Base-by-base conservation (phyloP, 2,888 invertebrate genomes). In the Drosophila nr. medialis region DNA sequence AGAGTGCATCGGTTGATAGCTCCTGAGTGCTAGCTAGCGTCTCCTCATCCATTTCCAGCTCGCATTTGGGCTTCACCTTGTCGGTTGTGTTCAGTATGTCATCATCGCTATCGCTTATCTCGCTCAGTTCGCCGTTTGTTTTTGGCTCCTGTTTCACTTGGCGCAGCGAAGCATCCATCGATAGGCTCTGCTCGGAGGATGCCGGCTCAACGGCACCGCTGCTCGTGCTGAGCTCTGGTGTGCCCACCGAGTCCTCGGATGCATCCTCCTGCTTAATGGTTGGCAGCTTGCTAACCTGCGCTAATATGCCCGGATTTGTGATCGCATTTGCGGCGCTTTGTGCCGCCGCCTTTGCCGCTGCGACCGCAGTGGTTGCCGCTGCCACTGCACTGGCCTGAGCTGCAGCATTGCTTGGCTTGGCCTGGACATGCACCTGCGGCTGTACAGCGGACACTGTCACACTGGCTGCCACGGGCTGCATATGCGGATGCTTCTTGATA, bases 21-120 rank as follows among this genome's bases (percentile, higher is more conserved):
- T 86, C 80, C 50, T 74, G 80, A 3, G 65, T 32, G 62, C 8
- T 66, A 29, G 67, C 54, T 0, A 69, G 8, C 1, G 68, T 77
- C 10, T 32, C 65, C 7, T 34, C 65, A 0, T 86, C 86, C 13
- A 34, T 38, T 0, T 75, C 75, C 50, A 86, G 80, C 11, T 91
- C 90, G 2, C 75, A 75, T 50, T 89, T 87, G 24, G 86, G 78
- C 45, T 81, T 90, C 56, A 90, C 79, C 64, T 81, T 91, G 92
- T 97, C 97, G 87, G 96, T 96, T 93, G 96, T 95, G 77, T 97
- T 96, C 6, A 97, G 94, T 89, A 97, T 97, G 87, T 97, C 97
- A 92, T 97, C 97, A 62, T 97, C 97, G 92, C 97, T 97, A 86
- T 97, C 97, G 91, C 97, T 97, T 72, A 97, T 97, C 93, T 97